Evolutionary conservation across 2,797 vertebrate species (phyloP), one percentile per base, ranked within the genome.

Genomic region (Acipenser oxyrinchus): DNA sequence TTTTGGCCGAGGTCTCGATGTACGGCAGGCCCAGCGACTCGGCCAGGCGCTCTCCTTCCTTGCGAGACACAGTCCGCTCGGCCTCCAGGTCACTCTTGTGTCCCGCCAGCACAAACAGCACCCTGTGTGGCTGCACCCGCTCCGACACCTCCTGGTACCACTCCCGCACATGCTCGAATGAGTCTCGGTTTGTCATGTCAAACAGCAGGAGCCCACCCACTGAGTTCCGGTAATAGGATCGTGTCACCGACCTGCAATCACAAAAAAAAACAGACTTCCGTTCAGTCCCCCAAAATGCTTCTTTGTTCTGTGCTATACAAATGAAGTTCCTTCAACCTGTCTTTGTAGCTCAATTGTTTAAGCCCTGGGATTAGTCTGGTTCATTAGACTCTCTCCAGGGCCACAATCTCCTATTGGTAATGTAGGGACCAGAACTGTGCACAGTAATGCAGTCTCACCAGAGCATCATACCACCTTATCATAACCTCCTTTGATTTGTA

Each of bases 141-240:
- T 94, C 88, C 0, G 70, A 76, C 75, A 93, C 91, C 71, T 95
- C 93, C 6, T 10, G 73, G 62, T 92, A 81, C 92, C 92, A 92
- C 7, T 73, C 87, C 63, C 73, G 80, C 15, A 92, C 9, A 10
- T 82, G 89, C 70, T 94, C 87, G 8, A 93, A 95, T 18, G 93
- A 92, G 0, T 72, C n/a, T 1, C 86, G 86, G 71, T 86, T 92
- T 74, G 87, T 88, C 64, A 95, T 71, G 75, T 91, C 91, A 1
- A 94, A 94, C 72, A 94, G 84, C 78, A 95, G 79, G 76, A 96
- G 83, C 13, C 86, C 91, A 60, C 89, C 93, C 0, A 90, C 93
- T 0, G 86, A 92, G 79, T 94, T 95, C 53, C 87, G 83, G 76
- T 92, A 94, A 68, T 92, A 95, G 52, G 93, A 93, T 0, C 89